A percentile compares a stretch with the other conserved stretches of the same genome.
These are phyloP conservation scores for Tortricodes alternella DNA, from an alignment of 2,888 invertebrate genomes.

Conservation along the genomic window DNA sequence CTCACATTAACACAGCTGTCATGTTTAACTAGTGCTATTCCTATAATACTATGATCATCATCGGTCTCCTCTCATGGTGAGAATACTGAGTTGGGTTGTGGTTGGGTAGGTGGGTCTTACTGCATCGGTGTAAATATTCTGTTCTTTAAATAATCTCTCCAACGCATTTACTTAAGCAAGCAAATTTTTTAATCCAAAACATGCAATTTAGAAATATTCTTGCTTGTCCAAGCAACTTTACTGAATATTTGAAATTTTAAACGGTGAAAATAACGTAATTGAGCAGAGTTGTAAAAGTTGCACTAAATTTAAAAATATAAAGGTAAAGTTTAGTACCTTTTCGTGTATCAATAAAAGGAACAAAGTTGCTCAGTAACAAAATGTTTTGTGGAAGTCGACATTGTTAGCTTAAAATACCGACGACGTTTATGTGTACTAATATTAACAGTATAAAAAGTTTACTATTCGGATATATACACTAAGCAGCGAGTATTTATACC, in stretches of 20 bases:
- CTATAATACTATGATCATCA: no score
- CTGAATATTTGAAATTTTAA: not conserved
- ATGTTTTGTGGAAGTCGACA: slow-evolving; percentile 36
- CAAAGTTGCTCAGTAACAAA: slow-evolving; percentile 36
- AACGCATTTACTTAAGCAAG: no score
- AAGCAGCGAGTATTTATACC: slow-evolving; percentile 48
- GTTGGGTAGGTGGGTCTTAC: not conserved
- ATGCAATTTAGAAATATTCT: not conserved
- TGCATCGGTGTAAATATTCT: no score
- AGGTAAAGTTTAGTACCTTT: slow-evolving; percentile 17
- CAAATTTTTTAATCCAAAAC: no score
- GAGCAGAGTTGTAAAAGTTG: slow-evolving; percentile 9
- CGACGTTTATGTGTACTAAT: slow-evolving; percentile 27
- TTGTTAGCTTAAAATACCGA: slow-evolving; percentile 38
- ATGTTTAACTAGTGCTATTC: slow-evolving; percentile 46
- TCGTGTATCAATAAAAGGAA: slow-evolving; percentile 38
- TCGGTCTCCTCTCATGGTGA: no score
- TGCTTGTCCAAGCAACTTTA: not conserved
- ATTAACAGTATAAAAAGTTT: slow-evolving; percentile 42
- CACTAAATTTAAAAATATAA: not conserved
- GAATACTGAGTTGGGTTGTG: no score
- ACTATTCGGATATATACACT: slow-evolving; percentile 42
- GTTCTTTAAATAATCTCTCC: no score
- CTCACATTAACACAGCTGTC: slow-evolving; percentile 57
- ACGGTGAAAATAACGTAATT: not conserved